These are phyloP conservation scores for Azemiops feae DNA, from an alignment of 2,113 vertebrate genomes.

Conservation along the genomic window DNA sequence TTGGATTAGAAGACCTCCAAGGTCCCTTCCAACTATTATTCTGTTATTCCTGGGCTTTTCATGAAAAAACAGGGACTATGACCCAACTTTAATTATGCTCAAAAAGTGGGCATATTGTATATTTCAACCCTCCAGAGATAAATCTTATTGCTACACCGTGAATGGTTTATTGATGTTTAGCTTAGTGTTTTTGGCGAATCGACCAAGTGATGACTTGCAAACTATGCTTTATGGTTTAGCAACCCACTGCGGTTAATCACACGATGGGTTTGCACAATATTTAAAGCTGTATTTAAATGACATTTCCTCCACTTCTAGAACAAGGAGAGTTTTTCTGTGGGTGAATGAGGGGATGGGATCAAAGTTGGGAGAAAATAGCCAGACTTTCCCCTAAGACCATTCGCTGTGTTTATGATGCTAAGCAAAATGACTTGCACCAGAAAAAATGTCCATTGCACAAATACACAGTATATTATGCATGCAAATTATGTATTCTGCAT, in stretches of 20 bases:
- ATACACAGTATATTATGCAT: background rate
- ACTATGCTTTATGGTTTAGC: background rate
- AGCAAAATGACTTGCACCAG: background rate
- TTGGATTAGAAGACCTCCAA: background rate
- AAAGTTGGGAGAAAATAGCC: background rate
- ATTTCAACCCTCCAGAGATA: background rate
- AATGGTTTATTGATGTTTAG: background rate
- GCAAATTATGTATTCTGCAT: background rate
- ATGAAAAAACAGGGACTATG: background rate
- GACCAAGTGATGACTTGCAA: background rate
- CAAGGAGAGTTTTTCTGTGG: background rate
- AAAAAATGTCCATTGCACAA: background rate
- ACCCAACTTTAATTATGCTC: background rate
- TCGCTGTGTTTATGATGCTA: background rate
- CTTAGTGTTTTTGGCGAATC: background rate
- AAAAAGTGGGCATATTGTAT: background rate
- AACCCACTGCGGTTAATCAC: background rate
- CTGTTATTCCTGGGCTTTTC: background rate
- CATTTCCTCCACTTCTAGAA: background rate
- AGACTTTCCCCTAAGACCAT: background rate
- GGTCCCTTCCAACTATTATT: background rate
- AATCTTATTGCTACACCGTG: background rate
- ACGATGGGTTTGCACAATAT: background rate
- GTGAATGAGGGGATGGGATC: background rate
- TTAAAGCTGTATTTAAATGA: background rate